Conservation (phyloP, 2,888 invertebrate genomes). For the Brachyptera putata region DNA sequence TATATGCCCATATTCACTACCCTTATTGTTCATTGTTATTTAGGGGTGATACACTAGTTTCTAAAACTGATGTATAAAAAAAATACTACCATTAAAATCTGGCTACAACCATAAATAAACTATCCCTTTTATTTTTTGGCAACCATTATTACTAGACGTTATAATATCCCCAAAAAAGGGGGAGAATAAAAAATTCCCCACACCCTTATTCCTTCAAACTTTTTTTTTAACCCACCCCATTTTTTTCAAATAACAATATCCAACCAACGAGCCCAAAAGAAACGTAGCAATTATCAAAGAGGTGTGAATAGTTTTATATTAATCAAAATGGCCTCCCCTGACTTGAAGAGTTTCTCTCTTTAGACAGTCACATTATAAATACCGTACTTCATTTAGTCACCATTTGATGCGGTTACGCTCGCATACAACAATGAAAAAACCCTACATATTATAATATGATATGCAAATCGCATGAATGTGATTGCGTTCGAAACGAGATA, state of each 20-base stretch:
- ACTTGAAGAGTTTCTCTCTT: too few relatives aligned
- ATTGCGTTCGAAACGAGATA: too few relatives aligned
- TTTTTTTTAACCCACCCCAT: not conserved
- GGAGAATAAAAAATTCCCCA: not conserved
- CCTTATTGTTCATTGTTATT: slow-evolving; percentile 1
- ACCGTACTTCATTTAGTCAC: slow-evolving; percentile 5
- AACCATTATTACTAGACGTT: slow-evolving; percentile 25
- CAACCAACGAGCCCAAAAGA: slow-evolving; percentile 16
- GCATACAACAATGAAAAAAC: slow-evolving; percentile 4
- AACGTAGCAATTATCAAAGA: slow-evolving; percentile 13
- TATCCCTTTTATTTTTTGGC: slow-evolving; percentile 32
- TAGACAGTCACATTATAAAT: too few relatives aligned
- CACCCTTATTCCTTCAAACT: not conserved
- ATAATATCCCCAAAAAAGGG: slow-evolving; percentile 9
- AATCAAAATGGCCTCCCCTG: too few relatives aligned
- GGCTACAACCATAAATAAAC: slow-evolving; percentile 31
- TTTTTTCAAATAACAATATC: slow-evolving; percentile 3
- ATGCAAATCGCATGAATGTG: slow-evolving; percentile 17
- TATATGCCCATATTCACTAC: too few relatives aligned
- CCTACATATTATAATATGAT: not conserved
- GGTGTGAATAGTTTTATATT: slow-evolving; percentile 11
- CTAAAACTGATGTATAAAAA: slow-evolving; percentile 3
- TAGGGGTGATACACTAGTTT: slow-evolving; percentile 23
- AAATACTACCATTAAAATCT: slow-evolving; percentile 20
- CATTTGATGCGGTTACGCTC: slow-evolving; percentile 17